Base-by-base conservation (phyloP, 2,113 vertebrate species). In the Lutjanus erythropterus region DNA sequence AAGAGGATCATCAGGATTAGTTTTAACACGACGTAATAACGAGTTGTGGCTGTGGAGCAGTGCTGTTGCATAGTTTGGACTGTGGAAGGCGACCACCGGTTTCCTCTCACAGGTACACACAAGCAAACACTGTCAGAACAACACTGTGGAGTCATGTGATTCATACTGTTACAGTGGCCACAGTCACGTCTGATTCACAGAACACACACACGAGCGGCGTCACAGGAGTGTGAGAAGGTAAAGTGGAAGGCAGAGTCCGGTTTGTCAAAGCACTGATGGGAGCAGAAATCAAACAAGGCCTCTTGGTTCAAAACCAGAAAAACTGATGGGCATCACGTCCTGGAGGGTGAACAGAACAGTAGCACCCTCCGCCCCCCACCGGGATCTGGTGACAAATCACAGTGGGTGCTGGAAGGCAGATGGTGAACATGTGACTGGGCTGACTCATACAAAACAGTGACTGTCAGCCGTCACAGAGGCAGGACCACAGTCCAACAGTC, bases 41-140 rank as follows among this genome's bases (percentile, higher is more conserved):
- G 15, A 44, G 11, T 61, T 5, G 19, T 11, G 12, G 44, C 50
- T 31, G 68, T 47, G 71, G 41, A 81, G 33, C 56, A 58, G 27
- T 44, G 70, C 44, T 72, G 53, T 59, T 81, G 70, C 81, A 89
- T 80, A 78, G 75, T 46, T 50, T 61, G 19, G 44, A 72, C 62
- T 61, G 41, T 42, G 47, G 12, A 59, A 67, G 29, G 42, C 37
- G 21, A 70, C 68, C 68, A 80, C 49, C 29, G 25, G 62, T 53
- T 66, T 62, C 47, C 72, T 72, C 47, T 29, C 56, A 52, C 25
- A 41, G 27, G 21, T 64, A 74, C 23, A 25, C 52, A 72, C 50
- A 66, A 18, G 6, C n/a, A 35, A 62, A 66, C n/a, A 39, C 41
- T 29, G 14, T 65, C 25, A 18, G 35, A 18, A 52, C 9, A 47